These are phyloP conservation scores for Poeciliopsis prolifica DNA, from an alignment of 2,113 vertebrate genomes.

Conservation along the genomic window DNA sequence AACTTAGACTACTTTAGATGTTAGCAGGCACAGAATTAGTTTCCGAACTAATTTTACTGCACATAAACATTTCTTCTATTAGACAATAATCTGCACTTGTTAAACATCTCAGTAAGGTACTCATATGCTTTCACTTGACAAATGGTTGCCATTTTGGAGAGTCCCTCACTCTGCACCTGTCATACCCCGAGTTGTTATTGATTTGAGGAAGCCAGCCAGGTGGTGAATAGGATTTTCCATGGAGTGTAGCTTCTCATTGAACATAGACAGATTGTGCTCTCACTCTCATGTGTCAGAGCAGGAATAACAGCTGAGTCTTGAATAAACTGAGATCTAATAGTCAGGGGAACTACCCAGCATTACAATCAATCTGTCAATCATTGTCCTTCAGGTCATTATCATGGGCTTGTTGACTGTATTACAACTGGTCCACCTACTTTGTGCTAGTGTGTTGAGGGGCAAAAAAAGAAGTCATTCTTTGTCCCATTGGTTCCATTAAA, in stretches of 20 bases:
- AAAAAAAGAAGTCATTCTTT: background rate
- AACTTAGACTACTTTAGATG: conserved; percentile 47
- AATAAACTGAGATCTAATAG: conserved; percentile 57
- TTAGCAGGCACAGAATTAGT: conserved; percentile 26
- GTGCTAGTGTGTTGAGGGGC: conserved; percentile 1
- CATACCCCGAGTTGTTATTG: conserved; percentile 64
- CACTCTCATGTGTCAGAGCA: conserved; percentile 41
- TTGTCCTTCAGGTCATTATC: conserved; percentile 32
- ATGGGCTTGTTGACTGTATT: conserved; percentile 36
- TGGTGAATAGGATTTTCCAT: conserved; percentile 60
- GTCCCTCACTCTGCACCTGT: conserved; percentile 62
- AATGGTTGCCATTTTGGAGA: conserved; percentile 62
- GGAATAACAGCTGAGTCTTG: conserved; percentile 50
- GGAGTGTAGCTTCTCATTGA: conserved; percentile 49
- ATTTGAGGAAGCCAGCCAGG: conserved; percentile 68
- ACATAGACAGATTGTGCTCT: conserved; percentile 42
- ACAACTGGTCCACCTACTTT: conserved; percentile 4
- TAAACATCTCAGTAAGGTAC: conserved; percentile 16
- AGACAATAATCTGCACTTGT: conserved; percentile 18
- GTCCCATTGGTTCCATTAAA: conserved; percentile 78
- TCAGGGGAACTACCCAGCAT: conserved; percentile 38
- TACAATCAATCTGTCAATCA: conserved; percentile 63
- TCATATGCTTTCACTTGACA: conserved; percentile 49
- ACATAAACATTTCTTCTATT: conserved; percentile 36
- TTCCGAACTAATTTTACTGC: conserved; percentile 32